Conservation (phyloP, 2,113 vertebrate genomes). For the Glaucomys volans region DNA sequence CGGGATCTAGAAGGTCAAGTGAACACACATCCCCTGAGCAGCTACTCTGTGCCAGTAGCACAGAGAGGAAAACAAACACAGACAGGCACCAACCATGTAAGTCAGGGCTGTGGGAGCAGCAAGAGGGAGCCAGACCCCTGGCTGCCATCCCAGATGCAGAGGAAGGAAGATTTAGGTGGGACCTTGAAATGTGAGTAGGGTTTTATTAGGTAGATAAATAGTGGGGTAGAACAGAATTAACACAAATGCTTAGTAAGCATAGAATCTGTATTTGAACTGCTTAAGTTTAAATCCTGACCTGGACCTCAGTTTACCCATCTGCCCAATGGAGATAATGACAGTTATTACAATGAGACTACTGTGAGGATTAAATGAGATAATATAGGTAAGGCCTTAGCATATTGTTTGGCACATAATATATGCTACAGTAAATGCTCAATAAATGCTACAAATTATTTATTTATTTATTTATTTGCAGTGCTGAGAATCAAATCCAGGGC, state of each 20-base stretch:
- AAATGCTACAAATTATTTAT: neutral
- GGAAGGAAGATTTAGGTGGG: neutral
- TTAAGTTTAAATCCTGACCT: conserved; percentile 19
- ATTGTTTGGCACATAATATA: neutral
- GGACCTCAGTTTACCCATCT: neutral
- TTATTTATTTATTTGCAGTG: neutral
- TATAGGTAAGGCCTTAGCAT: neutral
- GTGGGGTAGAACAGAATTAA: neutral
- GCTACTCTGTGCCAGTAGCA: neutral
- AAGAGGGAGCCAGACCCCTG: neutral
- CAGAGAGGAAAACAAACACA: neutral
- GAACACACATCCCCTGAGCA: conserved; percentile 54
- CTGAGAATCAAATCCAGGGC: neutral
- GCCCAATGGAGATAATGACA: neutral
- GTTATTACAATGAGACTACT: neutral
- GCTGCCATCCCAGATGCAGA: neutral
- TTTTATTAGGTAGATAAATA: neutral
- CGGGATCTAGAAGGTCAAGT: conserved; percentile 75
- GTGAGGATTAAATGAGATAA: neutral
- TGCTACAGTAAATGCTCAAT: neutral
- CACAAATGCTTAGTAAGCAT: neutral
- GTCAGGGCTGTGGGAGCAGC: neutral
- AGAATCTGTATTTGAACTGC: neutral
- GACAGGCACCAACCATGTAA: neutral
- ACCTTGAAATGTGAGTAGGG: neutral